Percentiles rank a stretch among this genome's conserved stretches.
Conservation (phyloP, 2,888 invertebrate genomes). For the Zygaena filipendulae region DNA sequence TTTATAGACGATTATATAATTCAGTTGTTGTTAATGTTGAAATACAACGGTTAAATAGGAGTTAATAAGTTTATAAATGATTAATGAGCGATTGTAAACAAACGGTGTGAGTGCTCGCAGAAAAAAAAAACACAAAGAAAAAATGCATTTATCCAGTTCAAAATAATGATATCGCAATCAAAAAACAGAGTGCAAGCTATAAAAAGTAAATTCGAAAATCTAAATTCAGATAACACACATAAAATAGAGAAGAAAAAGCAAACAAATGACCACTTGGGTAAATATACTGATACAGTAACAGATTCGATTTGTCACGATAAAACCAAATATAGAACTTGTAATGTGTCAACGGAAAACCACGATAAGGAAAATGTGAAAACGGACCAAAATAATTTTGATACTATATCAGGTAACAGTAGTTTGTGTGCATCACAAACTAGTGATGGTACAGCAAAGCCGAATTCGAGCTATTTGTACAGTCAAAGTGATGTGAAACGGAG, state of each 20-base stretch:
- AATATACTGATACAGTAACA: constrained; percentile 12
- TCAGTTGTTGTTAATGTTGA: too few species aligned
- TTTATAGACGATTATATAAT: too few species aligned
- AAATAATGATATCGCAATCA: constrained; percentile 58
- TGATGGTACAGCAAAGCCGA: constrained; percentile 32
- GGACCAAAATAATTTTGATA: constrained; percentile 11
- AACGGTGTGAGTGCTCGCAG: too few species aligned
- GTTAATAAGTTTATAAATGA: too few species aligned
- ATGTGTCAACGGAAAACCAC: neutral
- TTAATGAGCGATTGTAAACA: too few species aligned
- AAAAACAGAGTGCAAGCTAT: constrained; percentile 72
- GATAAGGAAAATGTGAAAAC: constrained; percentile 4
- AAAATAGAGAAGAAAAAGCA: constrained; percentile 20
- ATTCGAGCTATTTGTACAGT: constrained; percentile 45
- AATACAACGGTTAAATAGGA: too few species aligned
- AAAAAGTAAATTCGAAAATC: constrained; percentile 72
- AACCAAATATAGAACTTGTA: neutral
- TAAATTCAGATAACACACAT: constrained; percentile 34
- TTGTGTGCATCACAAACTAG: constrained; percentile 22
- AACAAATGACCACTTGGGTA: constrained; percentile 9
- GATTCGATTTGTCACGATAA: neutral
- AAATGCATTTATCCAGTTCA: constrained; percentile 38
- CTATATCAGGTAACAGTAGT: constrained; percentile 10
- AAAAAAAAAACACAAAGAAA: too few species aligned
- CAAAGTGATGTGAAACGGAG: constrained; percentile 39